phyloP scores from a whole-genome alignment of 1,140 invertebrate genomes.

The Drosophila repleta region DNA sequence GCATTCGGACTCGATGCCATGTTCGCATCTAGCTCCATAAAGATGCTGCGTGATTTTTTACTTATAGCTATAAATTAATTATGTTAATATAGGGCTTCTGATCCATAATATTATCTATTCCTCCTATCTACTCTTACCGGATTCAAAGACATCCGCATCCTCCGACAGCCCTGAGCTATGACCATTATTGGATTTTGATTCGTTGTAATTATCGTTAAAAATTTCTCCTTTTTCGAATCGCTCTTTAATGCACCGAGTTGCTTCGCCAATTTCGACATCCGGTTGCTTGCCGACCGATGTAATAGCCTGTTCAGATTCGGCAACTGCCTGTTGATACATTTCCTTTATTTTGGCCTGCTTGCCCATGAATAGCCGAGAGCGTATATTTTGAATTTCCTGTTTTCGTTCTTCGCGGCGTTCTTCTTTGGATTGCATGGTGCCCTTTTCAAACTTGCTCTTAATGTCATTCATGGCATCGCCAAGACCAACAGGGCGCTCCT shows the following conservation, averaged over 20 bases:
- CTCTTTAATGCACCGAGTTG: constrained; percentile 90
- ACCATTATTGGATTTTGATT: neutral
- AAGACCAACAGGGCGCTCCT: constrained; percentile 91
- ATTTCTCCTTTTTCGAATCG: constrained; percentile 91
- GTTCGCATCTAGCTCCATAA: constrained; percentile 92
- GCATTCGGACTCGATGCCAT: constrained; percentile 73
- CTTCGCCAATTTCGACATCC: constrained; percentile 86
- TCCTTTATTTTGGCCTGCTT: constrained; percentile 96
- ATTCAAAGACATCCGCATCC: constrained; percentile 92
- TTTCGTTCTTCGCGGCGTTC: constrained; percentile 92
- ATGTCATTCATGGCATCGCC: constrained; percentile 92
- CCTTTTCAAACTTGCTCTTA: constrained; percentile 90
- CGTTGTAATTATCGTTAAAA: constrained; percentile 84
- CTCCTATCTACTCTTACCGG: constrained; percentile 85
- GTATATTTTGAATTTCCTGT: constrained; percentile 93
- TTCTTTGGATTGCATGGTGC: constrained; percentile 87
- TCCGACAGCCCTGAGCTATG: constrained; percentile 81
- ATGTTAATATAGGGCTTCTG: too few relatives aligned
- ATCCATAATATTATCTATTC: too few relatives aligned
- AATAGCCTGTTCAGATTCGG: constrained; percentile 89
- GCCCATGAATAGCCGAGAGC: constrained; percentile 92
- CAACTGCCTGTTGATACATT: constrained; percentile 94
- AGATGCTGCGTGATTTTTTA: constrained; percentile 93
- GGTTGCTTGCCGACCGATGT: constrained; percentile 87
- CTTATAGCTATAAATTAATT: constrained; percentile 88